These are phyloP conservation scores for Cotesia typhae DNA, from an alignment of 1,140 invertebrate genomes.

Conservation along the genomic window DNA sequence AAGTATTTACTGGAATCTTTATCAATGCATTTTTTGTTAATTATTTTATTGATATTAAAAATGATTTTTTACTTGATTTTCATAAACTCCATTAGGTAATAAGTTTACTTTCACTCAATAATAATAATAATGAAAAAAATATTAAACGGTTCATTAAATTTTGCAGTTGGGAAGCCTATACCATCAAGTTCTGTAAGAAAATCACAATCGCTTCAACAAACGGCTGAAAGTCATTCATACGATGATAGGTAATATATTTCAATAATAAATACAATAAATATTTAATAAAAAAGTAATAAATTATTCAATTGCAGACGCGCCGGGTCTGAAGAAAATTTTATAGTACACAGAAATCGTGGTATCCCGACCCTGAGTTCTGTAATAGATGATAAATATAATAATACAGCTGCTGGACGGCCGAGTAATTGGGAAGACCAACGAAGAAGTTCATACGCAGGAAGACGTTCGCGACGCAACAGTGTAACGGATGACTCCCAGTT, in stretches of 20 bases:
- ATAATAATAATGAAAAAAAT: conserved; percentile 1
- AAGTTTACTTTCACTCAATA: conserved; percentile 8
- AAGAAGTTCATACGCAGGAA: conserved; percentile 78
- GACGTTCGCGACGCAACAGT: conserved; percentile 84
- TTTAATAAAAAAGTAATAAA: conserved; percentile 18
- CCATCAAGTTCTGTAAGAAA: conserved; percentile 60
- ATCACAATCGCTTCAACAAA: conserved; percentile 65
- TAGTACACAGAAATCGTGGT: conserved; percentile 80
- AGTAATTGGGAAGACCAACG: conserved; percentile 83
- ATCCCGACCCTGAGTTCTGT: conserved; percentile 81
- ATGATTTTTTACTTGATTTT: conserved; percentile 12
- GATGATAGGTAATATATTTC: conserved; percentile 59
- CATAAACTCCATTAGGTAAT: conserved; percentile 25
- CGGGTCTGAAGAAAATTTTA: conserved; percentile 74
- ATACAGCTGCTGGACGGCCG: conserved; percentile 79
- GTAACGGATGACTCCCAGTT: conserved; percentile 87
- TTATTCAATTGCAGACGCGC: conserved; percentile 46
- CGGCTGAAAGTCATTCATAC: conserved; percentile 56
- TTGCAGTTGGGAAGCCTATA: conserved; percentile 64
- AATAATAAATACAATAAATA: conserved; percentile 13
- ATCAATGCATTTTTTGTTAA: conserved; percentile 10
- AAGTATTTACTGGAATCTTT: no score
- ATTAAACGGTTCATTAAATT: conserved; percentile 21
- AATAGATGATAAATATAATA: conserved; percentile 64
- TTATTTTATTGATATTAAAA: conserved; percentile 27